phyloP scores from a whole-genome alignment of 1,140 invertebrate genomes.

The Heliconius congener region DNA sequence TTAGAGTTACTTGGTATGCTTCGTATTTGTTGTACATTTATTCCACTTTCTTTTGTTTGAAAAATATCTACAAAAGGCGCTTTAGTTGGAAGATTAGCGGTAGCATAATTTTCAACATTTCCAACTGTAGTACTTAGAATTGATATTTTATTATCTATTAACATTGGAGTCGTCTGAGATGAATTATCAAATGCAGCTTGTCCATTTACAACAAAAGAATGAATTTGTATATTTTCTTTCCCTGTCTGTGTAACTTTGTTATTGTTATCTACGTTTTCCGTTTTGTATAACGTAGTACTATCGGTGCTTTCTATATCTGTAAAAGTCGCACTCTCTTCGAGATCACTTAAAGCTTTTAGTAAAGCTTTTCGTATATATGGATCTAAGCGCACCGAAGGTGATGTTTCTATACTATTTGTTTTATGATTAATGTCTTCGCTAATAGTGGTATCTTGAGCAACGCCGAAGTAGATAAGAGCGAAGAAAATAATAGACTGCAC shows the following conservation, averaged over 20 bases:
- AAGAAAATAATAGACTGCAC: conserved; percentile 51
- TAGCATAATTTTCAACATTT: conserved; percentile 74
- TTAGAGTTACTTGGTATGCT: conserved; percentile 62
- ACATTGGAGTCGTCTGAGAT: conserved; percentile 53
- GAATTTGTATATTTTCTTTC: conserved; percentile 60
- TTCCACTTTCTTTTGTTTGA: conserved; percentile 62
- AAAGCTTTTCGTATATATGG: conserved; percentile 86
- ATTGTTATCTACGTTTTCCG: conserved; percentile 52
- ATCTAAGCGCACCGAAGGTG: conserved; percentile 76
- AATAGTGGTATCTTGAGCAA: conserved; percentile 65
- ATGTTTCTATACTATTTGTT: conserved; percentile 70
- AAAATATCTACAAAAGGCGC: conserved; percentile 71
- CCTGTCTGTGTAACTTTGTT: conserved; percentile 50
- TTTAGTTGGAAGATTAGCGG: conserved; percentile 62
- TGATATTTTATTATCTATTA: conserved; percentile 71
- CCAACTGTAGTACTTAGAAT: conserved; percentile 70
- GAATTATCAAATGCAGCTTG: conserved; percentile 71
- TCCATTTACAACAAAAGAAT: conserved; percentile 77
- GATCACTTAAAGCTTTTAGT: conserved; percentile 85
- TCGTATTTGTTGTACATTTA: conserved; percentile 70
- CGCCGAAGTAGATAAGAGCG: conserved; percentile 43
- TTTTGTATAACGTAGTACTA: conserved; percentile 51
- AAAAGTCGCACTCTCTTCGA: conserved; percentile 82
- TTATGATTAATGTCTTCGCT: conserved; percentile 63
- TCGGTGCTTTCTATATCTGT: conserved; percentile 54